A percentile compares a stretch with the other conserved stretches of the same genome.
phyloP scores from a whole-genome alignment of 2,888 invertebrate species.

The Pristionchus mayeri region DNA sequence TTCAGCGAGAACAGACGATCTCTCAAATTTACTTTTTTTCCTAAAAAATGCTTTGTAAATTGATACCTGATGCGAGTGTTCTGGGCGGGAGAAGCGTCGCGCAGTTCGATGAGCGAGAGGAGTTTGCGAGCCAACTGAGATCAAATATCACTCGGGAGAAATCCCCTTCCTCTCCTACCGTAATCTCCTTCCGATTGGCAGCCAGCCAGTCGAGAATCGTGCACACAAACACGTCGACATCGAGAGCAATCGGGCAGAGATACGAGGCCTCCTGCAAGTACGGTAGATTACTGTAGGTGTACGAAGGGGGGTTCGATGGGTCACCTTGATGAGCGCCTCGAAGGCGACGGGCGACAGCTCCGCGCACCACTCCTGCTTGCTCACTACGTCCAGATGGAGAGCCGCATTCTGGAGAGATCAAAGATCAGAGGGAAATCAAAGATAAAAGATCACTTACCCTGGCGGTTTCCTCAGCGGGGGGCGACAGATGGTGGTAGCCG shows the following conservation, averaged over 20 bases:
- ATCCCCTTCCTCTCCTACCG: not conserved
- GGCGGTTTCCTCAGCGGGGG: slow-evolving; percentile 25
- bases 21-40: too few species aligned
- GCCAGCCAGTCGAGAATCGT: slow-evolving; percentile 37
- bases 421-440: not conserved
- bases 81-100: slow-evolving; percentile 5
- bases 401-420: slow-evolving; percentile 20
- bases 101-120: slow-evolving; percentile 27
- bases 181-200: slow-evolving; percentile 20
- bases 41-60: too few species aligned
- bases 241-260: slow-evolving; percentile 30
- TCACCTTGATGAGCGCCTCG: slow-evolving; percentile 36
- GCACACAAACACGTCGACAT: slow-evolving; percentile 20
- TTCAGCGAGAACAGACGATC: slow-evolving; percentile 35
- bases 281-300: not conserved
- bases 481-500: slow-evolving; percentile 37
- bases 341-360: slow-evolving; percentile 23
- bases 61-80: not conserved
- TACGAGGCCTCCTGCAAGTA: slow-evolving; percentile 5
- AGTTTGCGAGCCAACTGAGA: slow-evolving; percentile 30
- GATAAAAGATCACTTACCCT: not conserved
- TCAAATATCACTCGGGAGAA: not conserved
- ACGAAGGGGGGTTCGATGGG: too few species aligned
- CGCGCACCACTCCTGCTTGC: slow-evolving; percentile 33
- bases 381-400: not conserved